Conservation (phyloP, 2,888 invertebrate genomes). For the Trissolcus brochymenae region DNA sequence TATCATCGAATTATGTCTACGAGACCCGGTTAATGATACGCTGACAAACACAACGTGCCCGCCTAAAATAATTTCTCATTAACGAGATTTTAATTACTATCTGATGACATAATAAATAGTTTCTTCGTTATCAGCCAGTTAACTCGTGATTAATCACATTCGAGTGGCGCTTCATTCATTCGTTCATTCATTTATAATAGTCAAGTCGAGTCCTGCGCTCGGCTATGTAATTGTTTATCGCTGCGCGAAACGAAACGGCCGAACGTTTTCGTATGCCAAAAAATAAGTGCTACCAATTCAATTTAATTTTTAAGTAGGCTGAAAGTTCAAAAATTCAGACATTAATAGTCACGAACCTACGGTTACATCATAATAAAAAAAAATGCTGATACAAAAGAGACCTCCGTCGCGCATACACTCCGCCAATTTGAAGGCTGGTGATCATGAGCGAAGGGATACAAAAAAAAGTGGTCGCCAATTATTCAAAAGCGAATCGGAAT, state of each 20-base stretch:
- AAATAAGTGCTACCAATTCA: slow-evolving; percentile 9
- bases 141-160: slow-evolving; percentile 56
- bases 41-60: slow-evolving; percentile 27
- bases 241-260: background rate
- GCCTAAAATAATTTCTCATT: slow-evolving; percentile 59
- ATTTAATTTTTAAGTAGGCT: slow-evolving; percentile 36
- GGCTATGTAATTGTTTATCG: slow-evolving; percentile 14
- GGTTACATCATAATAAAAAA: slow-evolving; percentile 63
- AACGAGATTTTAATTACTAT: slow-evolving; percentile 66
- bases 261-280: background rate
- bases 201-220: slow-evolving; percentile 1
- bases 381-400: slow-evolving; percentile 62
- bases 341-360: slow-evolving; percentile 20
- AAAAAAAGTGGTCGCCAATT: background rate
- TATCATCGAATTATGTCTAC: slow-evolving; percentile 25
- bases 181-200: slow-evolving; percentile 27
- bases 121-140: slow-evolving; percentile 54
- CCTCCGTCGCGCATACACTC: background rate
- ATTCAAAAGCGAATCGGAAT: background rate
- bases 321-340: slow-evolving; percentile 54
- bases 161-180: slow-evolving; percentile 15
- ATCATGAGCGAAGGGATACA: background rate
- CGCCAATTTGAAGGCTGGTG: background rate
- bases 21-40: slow-evolving; percentile 11
- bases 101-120: slow-evolving; percentile 62